phyloP scores from a whole-genome alignment of 2,113 vertebrate genomes.

The Archocentrus centrarchus region DNA sequence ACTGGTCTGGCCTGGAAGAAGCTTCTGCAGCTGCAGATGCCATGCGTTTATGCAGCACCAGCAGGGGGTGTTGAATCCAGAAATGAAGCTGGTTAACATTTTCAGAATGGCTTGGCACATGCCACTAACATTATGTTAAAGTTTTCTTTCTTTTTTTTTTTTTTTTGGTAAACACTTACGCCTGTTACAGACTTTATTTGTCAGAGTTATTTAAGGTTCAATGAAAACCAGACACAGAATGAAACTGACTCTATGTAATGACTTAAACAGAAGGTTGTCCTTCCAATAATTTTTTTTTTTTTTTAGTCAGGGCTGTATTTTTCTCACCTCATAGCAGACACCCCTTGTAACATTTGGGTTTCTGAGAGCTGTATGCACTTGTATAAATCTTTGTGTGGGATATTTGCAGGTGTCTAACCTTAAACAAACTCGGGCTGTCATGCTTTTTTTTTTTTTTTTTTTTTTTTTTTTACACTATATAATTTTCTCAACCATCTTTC shows the following conservation, averaged over 20 bases:
- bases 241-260: slow-evolving; percentile 30
- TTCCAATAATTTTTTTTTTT: neutral
- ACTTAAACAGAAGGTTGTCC: slow-evolving; percentile 31
- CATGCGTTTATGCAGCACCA: slow-evolving; percentile 7
- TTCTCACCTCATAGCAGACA: neutral
- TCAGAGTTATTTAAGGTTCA: slow-evolving; percentile 54
- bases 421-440: neutral
- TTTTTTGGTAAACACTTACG: slow-evolving; percentile 26
- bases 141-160: neutral
- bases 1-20: slow-evolving; percentile 10
- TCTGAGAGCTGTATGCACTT: neutral
- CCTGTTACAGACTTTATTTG: slow-evolving; percentile 55
- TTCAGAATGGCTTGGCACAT: slow-evolving; percentile 29
- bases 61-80: slow-evolving; percentile 41
- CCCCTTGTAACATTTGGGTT: neutral
- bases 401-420: slow-evolving; percentile 14
- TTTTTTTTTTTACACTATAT: neutral
- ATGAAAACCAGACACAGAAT: slow-evolving; percentile 41
- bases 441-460: too few species aligned
- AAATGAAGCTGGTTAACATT: neutral
- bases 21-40: slow-evolving; percentile 13
- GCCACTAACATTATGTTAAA: slow-evolving; percentile 35
- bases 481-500: too few species aligned
- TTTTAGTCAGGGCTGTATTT: neutral
- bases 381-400: neutral